Percentiles rank a stretch among this genome's conserved stretches.
phyloP scores from a whole-genome alignment of 1,140 invertebrate species.

The Diachasma alloeum region DNA sequence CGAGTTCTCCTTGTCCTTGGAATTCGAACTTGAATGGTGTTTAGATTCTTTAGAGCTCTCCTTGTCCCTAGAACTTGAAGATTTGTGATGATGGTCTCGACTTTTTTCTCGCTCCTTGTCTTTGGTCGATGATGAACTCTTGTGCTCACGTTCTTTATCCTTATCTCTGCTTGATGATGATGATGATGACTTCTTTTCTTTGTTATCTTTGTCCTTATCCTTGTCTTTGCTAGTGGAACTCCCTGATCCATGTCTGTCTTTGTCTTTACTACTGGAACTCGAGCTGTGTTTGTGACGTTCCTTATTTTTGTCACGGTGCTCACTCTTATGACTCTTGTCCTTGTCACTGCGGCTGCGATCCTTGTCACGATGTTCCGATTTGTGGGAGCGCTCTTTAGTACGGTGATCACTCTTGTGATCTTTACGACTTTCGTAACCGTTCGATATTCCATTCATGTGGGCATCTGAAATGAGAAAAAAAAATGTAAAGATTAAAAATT shows the following conservation, averaged over 20 bases:
- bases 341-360: constrained; percentile 53
- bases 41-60: constrained; percentile 34
- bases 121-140: constrained; percentile 69
- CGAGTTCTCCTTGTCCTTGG: constrained; percentile 53
- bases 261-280: constrained; percentile 8
- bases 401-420: constrained; percentile 75
- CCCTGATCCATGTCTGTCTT: constrained; percentile 27
- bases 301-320: constrained; percentile 61
- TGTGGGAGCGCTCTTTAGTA: constrained; percentile 69
- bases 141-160: constrained; percentile 69
- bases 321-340: constrained; percentile 60
- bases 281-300: constrained; percentile 61
- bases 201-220: constrained; percentile 64
- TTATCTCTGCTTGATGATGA: constrained; percentile 67
- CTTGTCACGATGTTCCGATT: constrained; percentile 64
- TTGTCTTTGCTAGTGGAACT: constrained; percentile 64
- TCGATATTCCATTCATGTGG: constrained; percentile 76
- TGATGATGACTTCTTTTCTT: constrained; percentile 56
- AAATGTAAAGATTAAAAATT: too few species aligned
- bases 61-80: constrained; percentile 57
- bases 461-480: constrained; percentile 42
- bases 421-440: constrained; percentile 74
- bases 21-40: constrained; percentile 47
- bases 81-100: constrained; percentile 51
- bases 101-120: constrained; percentile 57